A percentile compares a stretch with the other conserved stretches of the same genome.
Evolutionary conservation across 2,888 invertebrate species (phyloP).

Genomic region (Hartigia nigra): DNA sequence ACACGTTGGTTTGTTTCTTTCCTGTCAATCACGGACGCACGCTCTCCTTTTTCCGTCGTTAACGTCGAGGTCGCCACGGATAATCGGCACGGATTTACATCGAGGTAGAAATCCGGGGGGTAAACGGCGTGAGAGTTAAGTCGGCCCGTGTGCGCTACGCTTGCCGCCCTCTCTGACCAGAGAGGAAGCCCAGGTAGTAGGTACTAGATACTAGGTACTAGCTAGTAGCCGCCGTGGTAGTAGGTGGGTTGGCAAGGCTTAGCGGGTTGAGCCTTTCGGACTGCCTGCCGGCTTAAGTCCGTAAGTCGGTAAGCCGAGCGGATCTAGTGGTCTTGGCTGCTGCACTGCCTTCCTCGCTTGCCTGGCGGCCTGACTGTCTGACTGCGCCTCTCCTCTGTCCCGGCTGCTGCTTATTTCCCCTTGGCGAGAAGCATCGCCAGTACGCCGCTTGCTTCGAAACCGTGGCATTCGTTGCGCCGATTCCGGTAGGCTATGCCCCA

Average conservation of each 20-base stretch:
- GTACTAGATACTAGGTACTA: slow-evolving; percentile 33
- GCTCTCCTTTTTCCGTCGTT: slow-evolving; percentile 6
- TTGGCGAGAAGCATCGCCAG: slow-evolving; percentile 23
- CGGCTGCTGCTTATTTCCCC: slow-evolving; percentile 49
- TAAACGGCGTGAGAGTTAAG: background rate
- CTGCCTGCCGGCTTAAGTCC: slow-evolving; percentile 64
- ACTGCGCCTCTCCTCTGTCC: slow-evolving; percentile 57
- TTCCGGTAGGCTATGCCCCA: slow-evolving; percentile 33
- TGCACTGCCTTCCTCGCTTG: slow-evolving; percentile 43
- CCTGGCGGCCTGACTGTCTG: slow-evolving; percentile 61
- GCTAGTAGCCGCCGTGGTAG: slow-evolving; percentile 12
- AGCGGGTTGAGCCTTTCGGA: slow-evolving; percentile 62
- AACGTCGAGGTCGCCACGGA: background rate
- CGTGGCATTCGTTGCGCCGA: slow-evolving; percentile 28
- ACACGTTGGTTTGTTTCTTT: slow-evolving; percentile 15
- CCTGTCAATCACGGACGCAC: slow-evolving; percentile 10
- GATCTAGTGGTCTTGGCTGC: slow-evolving; percentile 63
- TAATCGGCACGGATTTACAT: slow-evolving; percentile 12
- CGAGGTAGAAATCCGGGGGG: slow-evolving; percentile 20
- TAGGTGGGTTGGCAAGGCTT: slow-evolving; percentile 45
- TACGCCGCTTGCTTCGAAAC: slow-evolving; percentile 15
- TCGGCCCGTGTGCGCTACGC: background rate
- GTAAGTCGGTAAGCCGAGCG: slow-evolving; percentile 63
- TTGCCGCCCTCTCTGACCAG: slow-evolving; percentile 3
- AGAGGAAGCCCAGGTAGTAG: slow-evolving; percentile 36